Conservation (phyloP, 2,113 vertebrate species). For the Papio anubis region DNA sequence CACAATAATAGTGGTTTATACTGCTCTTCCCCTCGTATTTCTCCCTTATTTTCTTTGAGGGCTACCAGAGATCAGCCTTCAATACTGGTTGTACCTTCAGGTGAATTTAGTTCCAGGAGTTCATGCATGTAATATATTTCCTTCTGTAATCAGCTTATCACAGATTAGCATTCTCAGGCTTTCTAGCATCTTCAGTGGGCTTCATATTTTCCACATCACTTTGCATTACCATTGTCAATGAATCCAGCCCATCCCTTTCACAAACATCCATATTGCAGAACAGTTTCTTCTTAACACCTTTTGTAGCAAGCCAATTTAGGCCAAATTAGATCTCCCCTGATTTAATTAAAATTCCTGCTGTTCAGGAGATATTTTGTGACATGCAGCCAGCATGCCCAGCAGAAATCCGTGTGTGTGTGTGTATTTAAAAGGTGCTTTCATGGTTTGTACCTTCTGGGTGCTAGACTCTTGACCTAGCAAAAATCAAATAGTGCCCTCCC, state of each 20-base stretch:
- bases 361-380: constrained; percentile 60
- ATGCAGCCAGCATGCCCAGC: constrained; percentile 12
- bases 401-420: background rate
- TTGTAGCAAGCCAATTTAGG: constrained; percentile 64
- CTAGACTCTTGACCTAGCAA: background rate
- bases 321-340: constrained; percentile 66
- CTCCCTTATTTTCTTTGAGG: background rate
- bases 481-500: background rate
- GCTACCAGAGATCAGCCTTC: background rate
- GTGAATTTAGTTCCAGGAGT: background rate
- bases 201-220: constrained; percentile 28
- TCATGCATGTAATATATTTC: background rate
- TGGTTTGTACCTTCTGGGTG: background rate
- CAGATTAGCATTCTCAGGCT: background rate
- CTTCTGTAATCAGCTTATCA: background rate
- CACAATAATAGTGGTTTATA: background rate
- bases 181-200: background rate
- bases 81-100: background rate
- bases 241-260: background rate
- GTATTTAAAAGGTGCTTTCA: background rate
- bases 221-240: constrained; percentile 35
- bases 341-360: constrained; percentile 76
- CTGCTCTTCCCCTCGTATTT: background rate
- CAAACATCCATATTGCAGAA: constrained; percentile 19
- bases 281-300: constrained; percentile 68